Evolutionary conservation across 2,113 vertebrate genomes (phyloP).

Genomic region (Gnathonemus echidnorhynchus): DNA sequence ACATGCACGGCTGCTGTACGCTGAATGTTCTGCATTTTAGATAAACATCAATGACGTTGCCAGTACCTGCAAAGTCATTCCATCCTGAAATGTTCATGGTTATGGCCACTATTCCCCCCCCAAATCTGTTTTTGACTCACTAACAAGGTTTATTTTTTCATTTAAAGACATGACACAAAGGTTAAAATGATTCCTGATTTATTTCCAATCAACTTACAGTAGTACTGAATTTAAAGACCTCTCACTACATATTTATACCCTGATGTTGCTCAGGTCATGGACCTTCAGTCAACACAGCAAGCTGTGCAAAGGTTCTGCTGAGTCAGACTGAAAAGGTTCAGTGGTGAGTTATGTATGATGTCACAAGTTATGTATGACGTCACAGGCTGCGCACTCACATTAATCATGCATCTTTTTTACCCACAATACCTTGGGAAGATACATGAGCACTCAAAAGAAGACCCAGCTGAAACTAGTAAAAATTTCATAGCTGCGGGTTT

Average conservation of each 20-base stretch:
- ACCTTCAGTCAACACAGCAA: background rate
- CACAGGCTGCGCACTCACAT: background rate
- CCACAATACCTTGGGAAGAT: background rate
- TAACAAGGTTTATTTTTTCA: background rate
- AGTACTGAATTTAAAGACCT: background rate
- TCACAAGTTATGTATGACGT: background rate
- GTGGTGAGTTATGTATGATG: background rate
- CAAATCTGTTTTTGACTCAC: background rate
- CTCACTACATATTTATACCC: background rate
- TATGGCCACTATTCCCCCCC: too few relatives aligned
- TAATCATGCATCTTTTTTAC: background rate
- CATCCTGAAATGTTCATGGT: background rate
- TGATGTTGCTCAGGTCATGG: background rate
- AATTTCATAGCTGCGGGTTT: background rate
- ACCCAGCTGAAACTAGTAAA: background rate
- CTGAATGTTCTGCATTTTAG: background rate
- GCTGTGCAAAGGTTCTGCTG: background rate
- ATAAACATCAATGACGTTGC: background rate
- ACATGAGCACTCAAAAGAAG: background rate
- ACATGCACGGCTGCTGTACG: background rate
- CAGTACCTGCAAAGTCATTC: background rate
- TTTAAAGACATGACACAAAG: background rate
- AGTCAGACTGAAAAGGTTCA: background rate
- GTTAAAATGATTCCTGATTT: background rate
- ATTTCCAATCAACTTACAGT: background rate